Base-by-base conservation (phyloP, 2,888 invertebrate species). In the Bombyx huttoni region DNA sequence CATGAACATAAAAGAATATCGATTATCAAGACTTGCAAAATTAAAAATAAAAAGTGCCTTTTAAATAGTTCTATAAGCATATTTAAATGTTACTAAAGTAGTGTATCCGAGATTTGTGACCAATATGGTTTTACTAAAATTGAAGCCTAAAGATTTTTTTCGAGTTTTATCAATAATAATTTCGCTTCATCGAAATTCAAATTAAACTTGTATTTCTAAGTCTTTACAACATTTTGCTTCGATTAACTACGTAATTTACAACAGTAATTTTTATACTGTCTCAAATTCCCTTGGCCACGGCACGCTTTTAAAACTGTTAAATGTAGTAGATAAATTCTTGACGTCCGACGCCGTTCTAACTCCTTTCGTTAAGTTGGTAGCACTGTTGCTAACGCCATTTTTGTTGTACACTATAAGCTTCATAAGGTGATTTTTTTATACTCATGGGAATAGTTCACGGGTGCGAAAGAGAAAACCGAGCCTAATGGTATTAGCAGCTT, bases 331-430 rank as follows among this genome's bases (percentile, higher is more conserved):
- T 77, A 75, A 77, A 54, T 56, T 73, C 78, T 84, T 88, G 87
- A 88, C 87, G 84, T 85, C 82, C 80, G 87, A 87, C 87, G 87
- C 86, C 87, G 83, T 76, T 83, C 81, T 79, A 77, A 80, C 73
- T 69, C 66, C 64, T 70, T 62, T 66, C 64, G 64, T 72, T 57
- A 74, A 56, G 74, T 81, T 88, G 87, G 86, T 69, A 80, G 67
- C 64, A 67, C 84, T 82, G 87, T 86, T 85, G 85, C 87, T 83
- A 87, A 87, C 87, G 87, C 87, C 87, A 88, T 88, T 88, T 88
- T 88, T 87, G 87, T 88, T 88, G 73, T 81, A 83, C 81, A 67
- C 76, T 81, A 56, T 71, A 83, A 84, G 88, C 86, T 82, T 61
- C 85, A 68, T 87, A 87, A 59, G 83, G 81, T 86, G 85, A 79